Conservation (phyloP, 2,797 vertebrate genomes). For the Passerculus sandwichensis region DNA sequence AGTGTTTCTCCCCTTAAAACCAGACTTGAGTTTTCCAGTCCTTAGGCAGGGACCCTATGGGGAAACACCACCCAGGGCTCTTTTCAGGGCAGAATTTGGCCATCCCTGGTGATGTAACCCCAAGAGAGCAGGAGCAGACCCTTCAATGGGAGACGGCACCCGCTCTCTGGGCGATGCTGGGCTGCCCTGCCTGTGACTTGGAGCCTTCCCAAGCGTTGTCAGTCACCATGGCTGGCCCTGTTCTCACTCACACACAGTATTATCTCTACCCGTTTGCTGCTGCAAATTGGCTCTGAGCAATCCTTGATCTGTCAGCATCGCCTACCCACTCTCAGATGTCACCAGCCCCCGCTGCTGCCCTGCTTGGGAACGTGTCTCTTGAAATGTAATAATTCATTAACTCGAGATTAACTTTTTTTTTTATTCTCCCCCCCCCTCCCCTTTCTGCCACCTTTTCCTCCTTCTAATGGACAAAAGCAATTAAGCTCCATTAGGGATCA, state of each 20-base stretch:
- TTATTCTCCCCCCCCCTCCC: background rate
- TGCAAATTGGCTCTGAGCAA: conserved; percentile 71
- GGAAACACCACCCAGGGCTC: background rate
- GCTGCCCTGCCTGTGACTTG: conserved; percentile 37
- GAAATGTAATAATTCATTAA: conserved; percentile 70
- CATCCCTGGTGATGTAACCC: background rate
- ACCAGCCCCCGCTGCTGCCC: conserved; percentile 68
- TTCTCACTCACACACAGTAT: conserved; percentile 53
- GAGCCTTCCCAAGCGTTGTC: conserved; percentile 52
- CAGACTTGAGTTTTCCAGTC: background rate
- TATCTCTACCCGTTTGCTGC: conserved; percentile 64
- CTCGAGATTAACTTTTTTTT: background rate
- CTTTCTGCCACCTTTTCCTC: background rate
- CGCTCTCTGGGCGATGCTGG: accelerated
- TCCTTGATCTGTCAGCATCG: conserved; percentile 71
- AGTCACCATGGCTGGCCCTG: conserved; percentile 14
- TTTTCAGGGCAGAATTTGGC: background rate
- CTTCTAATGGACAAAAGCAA: conserved; percentile 67
- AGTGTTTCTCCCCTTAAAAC: background rate
- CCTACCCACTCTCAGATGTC: conserved; percentile 71
- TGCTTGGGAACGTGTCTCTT: conserved; percentile 42
- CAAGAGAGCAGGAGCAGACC: background rate
- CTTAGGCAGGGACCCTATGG: background rate
- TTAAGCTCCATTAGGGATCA: conserved; percentile 59
- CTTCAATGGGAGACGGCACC: background rate